These are phyloP conservation scores for Epinotia ramella DNA, from an alignment of 2,888 invertebrate species.

Conservation along the genomic window DNA sequence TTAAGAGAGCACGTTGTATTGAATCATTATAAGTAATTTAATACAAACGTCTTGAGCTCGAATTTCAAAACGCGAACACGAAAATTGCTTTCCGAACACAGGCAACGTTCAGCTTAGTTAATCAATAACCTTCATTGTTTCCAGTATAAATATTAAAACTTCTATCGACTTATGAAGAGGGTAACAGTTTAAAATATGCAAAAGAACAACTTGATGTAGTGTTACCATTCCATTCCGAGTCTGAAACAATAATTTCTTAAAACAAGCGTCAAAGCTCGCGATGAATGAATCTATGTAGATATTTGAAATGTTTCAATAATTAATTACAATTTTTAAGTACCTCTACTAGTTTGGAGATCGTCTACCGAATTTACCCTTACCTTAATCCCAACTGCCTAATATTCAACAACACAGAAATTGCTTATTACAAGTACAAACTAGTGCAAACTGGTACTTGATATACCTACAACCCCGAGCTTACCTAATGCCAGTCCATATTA, in stretches of 20 bases:
- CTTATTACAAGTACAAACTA: neutral
- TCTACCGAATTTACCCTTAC: neutral
- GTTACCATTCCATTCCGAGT: slow-evolving; percentile 14
- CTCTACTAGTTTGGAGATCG: neutral
- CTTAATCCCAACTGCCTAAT: neutral
- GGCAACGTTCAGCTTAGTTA: neutral
- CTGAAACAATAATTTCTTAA: slow-evolving; percentile 27
- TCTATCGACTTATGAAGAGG: neutral
- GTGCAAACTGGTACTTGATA: neutral
- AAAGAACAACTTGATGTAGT: slow-evolving; percentile 24
- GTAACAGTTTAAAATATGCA: slow-evolving; percentile 28
- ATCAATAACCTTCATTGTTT: neutral
- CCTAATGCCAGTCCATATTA: neutral
- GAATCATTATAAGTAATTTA: slow-evolving; percentile 34
- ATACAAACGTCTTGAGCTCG: slow-evolving; percentile 10
- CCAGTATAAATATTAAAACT: neutral
- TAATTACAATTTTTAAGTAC: neutral
- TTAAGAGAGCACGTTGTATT: slow-evolving; percentile 33
- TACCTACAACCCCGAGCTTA: neutral
- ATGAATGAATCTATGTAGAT: neutral
- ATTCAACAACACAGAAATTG: slow-evolving; percentile 1
- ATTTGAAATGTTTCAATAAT: neutral
- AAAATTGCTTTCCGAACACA: neutral
- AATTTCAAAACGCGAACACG: neutral
- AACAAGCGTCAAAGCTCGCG: neutral